phyloP scores from a whole-genome alignment of 2,888 invertebrate species.

The Andrena haemorrhoa region DNA sequence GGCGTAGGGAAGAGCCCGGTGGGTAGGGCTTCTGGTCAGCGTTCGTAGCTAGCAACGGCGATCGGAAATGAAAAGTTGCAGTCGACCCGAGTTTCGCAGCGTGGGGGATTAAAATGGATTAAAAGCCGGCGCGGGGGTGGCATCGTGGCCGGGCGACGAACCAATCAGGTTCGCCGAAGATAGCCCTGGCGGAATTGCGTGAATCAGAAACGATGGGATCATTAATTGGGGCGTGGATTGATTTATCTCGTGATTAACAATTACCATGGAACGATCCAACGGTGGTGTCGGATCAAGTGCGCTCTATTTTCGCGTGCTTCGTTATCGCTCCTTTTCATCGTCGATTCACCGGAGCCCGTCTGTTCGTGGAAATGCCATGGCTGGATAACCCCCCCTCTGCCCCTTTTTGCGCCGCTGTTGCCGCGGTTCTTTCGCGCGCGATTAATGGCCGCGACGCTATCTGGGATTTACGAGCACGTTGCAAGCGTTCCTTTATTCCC shows the following conservation, averaged over 20 bases:
- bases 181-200: slow-evolving; percentile 33
- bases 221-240: slow-evolving; percentile 77
- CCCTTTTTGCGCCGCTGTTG: background rate
- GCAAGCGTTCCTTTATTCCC: background rate
- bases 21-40: slow-evolving; percentile 17
- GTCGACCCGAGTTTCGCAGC: slow-evolving; percentile 5
- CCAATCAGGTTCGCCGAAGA: slow-evolving; percentile 35
- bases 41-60: slow-evolving; percentile 31
- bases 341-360: background rate
- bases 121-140: background rate
- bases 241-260: slow-evolving; percentile 80
- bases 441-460: slow-evolving; percentile 19
- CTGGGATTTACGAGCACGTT: slow-evolving; percentile 16
- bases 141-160: slow-evolving; percentile 15
- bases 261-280: slow-evolving; percentile 60
- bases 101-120: slow-evolving; percentile 33
- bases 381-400: background rate
- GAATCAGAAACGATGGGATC: slow-evolving; percentile 67
- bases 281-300: background rate
- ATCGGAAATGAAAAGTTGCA: slow-evolving; percentile 61
- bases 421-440: slow-evolving; percentile 1
- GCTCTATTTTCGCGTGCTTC: slow-evolving; percentile 12
- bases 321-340: slow-evolving; percentile 12
- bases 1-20: background rate
- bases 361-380: slow-evolving; percentile 5